Evolutionary conservation across 2,113 vertebrate genomes (phyloP), one percentile per base, ranked within the genome.

Genomic region (Junco hyemalis): DNA sequence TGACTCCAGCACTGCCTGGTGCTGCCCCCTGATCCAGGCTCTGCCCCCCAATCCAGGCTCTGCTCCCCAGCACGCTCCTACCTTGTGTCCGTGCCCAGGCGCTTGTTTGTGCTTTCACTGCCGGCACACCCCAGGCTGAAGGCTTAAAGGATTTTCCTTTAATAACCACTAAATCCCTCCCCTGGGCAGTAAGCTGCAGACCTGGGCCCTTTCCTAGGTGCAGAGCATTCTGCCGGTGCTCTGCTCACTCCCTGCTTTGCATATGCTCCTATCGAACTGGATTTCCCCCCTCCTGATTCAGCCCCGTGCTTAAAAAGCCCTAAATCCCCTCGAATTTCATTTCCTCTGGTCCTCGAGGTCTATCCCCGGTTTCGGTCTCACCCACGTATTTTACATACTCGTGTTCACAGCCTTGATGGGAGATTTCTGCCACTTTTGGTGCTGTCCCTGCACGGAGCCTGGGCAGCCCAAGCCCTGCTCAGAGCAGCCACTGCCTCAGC

Each of bases 71-170:
- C 70, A 33, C 5, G 2, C 23, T 81, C 96, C 81, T 95, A 95
- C 94, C 95, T 93, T 77, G 81, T 51, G 72, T 42, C 89, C 5
- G 11, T 13, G 31, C 89, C 61, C 35, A 8, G 90, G 63, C 2
- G 5, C 93, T 74, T 83, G 90, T 91, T 95, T 91, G 91, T 96
- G 96, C 84, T 97, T 95, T 95, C 95, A 81, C 96, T 94, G 96
- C 90, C 73, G 20, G 83, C 95, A 86, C 88, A 92, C 85, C 66
- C 92, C 29, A 6, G 90, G 86, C 93, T 66, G 91, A 11, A 88
- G 88, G 96, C 97, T 97, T 97, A 97, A 97, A 95, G 96, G 97
- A 97, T 97, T 97, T 97, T 92, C 97, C 96, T 94, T 90, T 97
- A 97, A 97, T 97, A 97, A 97, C 86, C 74, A 68, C 88, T 86